Conservation (phyloP, 1,140 invertebrate species). For the Nautilus pompilius region DNA sequence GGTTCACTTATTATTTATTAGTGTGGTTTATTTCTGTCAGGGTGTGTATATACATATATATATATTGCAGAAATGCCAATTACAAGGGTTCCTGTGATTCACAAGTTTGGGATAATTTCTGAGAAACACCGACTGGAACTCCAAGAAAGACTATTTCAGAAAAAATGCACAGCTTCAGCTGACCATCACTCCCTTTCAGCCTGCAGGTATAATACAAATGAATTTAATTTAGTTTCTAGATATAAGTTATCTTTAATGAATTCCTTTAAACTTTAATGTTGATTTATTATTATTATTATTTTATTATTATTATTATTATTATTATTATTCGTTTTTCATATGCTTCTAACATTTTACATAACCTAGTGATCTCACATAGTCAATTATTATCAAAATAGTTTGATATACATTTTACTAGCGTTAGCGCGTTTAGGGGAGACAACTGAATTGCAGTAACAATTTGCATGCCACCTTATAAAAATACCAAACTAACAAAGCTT, state of each 20-base stretch:
- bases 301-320: background rate
- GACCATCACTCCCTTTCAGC: background rate
- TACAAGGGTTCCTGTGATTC: conserved; percentile 49
- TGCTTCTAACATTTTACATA: too few relatives aligned
- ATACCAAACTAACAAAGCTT: too few relatives aligned
- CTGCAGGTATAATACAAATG: conserved; percentile 27
- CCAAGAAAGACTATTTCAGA: conserved; percentile 43
- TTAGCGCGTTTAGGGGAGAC: too few relatives aligned
- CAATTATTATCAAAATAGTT: too few relatives aligned
- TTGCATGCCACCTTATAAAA: too few relatives aligned
- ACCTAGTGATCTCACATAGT: too few relatives aligned
- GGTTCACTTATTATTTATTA: background rate
- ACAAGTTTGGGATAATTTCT: conserved; percentile 57
- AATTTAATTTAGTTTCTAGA: conserved; percentile 30
- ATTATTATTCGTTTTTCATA: background rate
- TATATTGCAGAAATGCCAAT: conserved; percentile 45
- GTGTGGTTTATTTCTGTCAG: background rate
- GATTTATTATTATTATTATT: background rate
- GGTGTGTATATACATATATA: background rate
- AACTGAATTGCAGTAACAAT: too few relatives aligned
- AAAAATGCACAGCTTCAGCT: conserved; percentile 42
- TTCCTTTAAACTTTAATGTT: conserved; percentile 7
- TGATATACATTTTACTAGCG: too few relatives aligned
- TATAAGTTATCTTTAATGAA: conserved; percentile 5
- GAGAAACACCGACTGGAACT: conserved; percentile 50